These are phyloP conservation scores for Anneissia japonica DNA, from an alignment of 35 echinoderm and acorn worm species.

Conservation along the genomic window DNA sequence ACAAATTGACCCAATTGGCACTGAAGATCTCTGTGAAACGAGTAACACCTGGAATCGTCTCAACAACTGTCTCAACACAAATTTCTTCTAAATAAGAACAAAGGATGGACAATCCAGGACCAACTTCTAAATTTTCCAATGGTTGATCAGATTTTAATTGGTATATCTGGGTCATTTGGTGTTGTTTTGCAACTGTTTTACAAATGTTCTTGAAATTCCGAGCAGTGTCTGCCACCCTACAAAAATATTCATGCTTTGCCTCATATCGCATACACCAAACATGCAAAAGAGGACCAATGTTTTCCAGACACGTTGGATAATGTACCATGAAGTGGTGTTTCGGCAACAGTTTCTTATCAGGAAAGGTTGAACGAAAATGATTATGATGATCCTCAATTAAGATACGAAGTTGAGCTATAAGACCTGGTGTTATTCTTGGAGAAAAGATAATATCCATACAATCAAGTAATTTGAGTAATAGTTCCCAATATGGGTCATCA, in stretches of 20 bases:
- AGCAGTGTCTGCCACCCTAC: conserved; percentile 14
- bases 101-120: background rate
- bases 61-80: background rate
- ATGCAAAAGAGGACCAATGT: conserved; percentile 48
- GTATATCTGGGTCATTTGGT: conserved; percentile 19
- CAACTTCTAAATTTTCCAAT: conserved; percentile 5
- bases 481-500: conserved; percentile 40
- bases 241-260: conserved; percentile 37
- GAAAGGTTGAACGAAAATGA: conserved; percentile 23
- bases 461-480: background rate
- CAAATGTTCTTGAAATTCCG: conserved; percentile 43
- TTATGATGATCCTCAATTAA: conserved; percentile 33
- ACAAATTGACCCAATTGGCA: conserved; percentile 5
- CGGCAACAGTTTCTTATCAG: conserved; percentile 20
- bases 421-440: background rate
- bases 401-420: background rate
- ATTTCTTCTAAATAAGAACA: conserved; percentile 22
- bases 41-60: conserved; percentile 16
- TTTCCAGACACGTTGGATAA: conserved; percentile 25
- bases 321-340: conserved; percentile 52
- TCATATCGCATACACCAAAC: conserved; percentile 51
- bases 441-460: conserved; percentile 26
- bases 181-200: conserved; percentile 48
- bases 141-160: conserved; percentile 5
- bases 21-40: conserved; percentile 1